Evolutionary conservation across 2,888 invertebrate species (phyloP), one percentile per base, ranked within the genome.

Genomic region (Tortricodes alternella): DNA sequence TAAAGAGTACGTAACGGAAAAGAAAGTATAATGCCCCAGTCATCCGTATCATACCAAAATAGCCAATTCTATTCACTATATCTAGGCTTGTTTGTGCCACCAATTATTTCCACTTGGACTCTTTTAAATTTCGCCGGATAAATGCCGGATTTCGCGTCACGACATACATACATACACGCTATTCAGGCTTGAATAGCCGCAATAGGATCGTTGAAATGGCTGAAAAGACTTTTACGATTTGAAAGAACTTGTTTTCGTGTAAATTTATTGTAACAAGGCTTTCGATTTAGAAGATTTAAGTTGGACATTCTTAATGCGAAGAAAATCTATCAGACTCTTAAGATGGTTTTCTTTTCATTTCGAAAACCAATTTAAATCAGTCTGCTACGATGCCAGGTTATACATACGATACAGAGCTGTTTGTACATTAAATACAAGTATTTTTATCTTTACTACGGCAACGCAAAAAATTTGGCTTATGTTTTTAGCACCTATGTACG

Each of bases 101-200:
- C 55, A 43, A 55, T 55, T 55, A 55, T 49, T 55, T 55, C 55
- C 55, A 55, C 48, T 55, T 48, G 24, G 15, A 55, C 24, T 55
- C 48, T 41, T 53, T 37, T 46, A 32, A 53, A 39, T 53, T 34
- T 18, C 39, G n/a, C 13, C 43, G 43, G 43, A 55, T 55, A 39
- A 49, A 21, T 44, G 48, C 41, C 27, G 18, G 27, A 44, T 44
- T 29, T 39, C 46, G n/a, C 27, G 56, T 50, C 56, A 56, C 56
- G 56, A 56, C 43, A 35, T n/a, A 41, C 34, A 41, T 4, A 18
- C 27, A 27, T 16, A 39, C 21, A 46, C n/a, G 23, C 21, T n/a
- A 43, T 55, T 49, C 23, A 38, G 24, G 15, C 44, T 46, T 44
- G 21, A 48, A 46, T 53, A 24, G 39, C 23, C 34, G 41, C 18